Percentiles rank a stretch among this genome's conserved stretches.
Evolutionary conservation across 2,797 vertebrate genomes (phyloP).

Genomic region (Loriculus beryllinus): DNA sequence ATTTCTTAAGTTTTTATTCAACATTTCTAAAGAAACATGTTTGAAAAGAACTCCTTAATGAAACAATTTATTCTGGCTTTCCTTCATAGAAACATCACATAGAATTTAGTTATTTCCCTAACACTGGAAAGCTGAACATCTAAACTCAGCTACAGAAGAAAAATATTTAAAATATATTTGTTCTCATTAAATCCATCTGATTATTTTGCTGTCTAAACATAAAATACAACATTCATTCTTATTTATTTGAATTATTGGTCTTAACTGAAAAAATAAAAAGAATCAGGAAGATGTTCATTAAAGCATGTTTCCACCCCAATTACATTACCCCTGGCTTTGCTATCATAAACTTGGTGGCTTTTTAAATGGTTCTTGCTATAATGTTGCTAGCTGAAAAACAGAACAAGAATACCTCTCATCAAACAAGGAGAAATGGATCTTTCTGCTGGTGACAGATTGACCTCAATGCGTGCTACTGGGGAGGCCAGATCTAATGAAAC

Average conservation of each 20-base stretch:
- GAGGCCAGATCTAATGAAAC: not conserved
- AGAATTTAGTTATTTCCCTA: not conserved
- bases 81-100: not conserved
- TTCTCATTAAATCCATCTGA: not conserved
- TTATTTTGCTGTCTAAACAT: not conserved
- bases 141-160: not conserved
- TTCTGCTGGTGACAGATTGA: not conserved
- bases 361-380: not conserved
- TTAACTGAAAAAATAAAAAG: not conserved
- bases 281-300: not conserved
- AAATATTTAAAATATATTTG: not conserved
- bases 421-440: not conserved
- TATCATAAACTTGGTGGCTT: not conserved
- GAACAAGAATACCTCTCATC: not conserved
- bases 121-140: not conserved
- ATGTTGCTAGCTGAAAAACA: not conserved
- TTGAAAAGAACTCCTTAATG: not conserved
- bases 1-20: not conserved
- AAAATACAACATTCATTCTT: not conserved
- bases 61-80: not conserved
- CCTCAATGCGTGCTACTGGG: not conserved
- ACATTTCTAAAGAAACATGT: not conserved
- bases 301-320: not conserved
- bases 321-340: not conserved
- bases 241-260: not conserved